Conservation (phyloP, 2,888 invertebrate genomes). For the Gari tellinella region DNA sequence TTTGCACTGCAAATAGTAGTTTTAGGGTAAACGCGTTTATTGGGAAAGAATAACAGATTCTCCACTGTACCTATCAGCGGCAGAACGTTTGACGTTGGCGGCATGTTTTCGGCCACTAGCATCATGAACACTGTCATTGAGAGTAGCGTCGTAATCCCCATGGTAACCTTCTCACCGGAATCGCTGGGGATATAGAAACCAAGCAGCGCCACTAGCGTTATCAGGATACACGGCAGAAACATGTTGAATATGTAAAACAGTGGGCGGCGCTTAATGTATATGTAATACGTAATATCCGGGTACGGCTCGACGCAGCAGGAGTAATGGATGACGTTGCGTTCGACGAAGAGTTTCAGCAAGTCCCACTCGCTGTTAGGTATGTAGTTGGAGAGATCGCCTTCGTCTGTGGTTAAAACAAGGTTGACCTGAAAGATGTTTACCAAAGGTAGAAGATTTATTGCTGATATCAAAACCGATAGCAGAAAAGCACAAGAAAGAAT, state of each 20-base stretch:
- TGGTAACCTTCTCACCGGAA: constrained; percentile 86
- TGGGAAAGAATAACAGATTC: too few relatives aligned
- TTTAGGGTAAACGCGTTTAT: too few relatives aligned
- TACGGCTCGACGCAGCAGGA: constrained; percentile 85
- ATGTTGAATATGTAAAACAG: constrained; percentile 86
- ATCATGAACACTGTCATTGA: constrained; percentile 87
- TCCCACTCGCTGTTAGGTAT: constrained; percentile 97
- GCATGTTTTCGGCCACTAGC: constrained; percentile 87
- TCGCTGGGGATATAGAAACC: constrained; percentile 87
- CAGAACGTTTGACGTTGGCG: constrained; percentile 87
- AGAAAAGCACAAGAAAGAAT: too few relatives aligned
- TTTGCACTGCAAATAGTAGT: too few relatives aligned
- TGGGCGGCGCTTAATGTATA: constrained; percentile 85
- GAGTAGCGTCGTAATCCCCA: constrained; percentile 87
- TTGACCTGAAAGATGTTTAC: constrained; percentile 54
- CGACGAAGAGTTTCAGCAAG: constrained; percentile 86
- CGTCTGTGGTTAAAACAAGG: constrained; percentile 86
- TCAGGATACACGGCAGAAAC: constrained; percentile 86
- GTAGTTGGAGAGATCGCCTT: constrained; percentile 94
- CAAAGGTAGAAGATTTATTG: too few relatives aligned
- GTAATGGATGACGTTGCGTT: constrained; percentile 86
- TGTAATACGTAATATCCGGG: constrained; percentile 85
- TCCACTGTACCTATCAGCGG: constrained; percentile 87
- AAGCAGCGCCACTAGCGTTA: constrained; percentile 86
- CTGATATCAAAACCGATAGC: too few relatives aligned